A percentile compares a stretch with the other conserved stretches of the same genome.
phyloP scores from a whole-genome alignment of 2,797 vertebrate genomes.

The Acanthurus leucopareius region DNA sequence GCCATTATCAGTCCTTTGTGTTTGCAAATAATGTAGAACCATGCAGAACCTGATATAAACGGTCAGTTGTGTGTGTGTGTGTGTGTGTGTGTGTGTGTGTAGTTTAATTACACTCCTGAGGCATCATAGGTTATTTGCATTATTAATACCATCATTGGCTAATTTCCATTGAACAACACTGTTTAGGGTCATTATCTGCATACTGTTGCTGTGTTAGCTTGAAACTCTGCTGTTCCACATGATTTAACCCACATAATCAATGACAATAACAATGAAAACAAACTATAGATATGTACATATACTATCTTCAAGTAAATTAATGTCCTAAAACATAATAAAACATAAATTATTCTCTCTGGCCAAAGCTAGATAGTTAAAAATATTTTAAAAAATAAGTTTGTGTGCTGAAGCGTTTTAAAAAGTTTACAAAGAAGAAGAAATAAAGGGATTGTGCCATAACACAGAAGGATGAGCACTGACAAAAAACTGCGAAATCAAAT shows the following conservation, averaged over 20 bases:
- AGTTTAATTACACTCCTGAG: slow-evolving; percentile 41
- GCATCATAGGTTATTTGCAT: slow-evolving; percentile 43
- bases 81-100: not conserved
- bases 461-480: no score
- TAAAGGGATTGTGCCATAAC: no score
- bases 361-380: not conserved
- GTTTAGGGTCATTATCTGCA: slow-evolving; percentile 36
- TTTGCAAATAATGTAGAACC: not conserved
- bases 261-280: not conserved
- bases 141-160: slow-evolving; percentile 36
- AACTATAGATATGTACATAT: no score
- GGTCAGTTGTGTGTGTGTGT: not conserved
- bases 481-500: no score
- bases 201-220: no score
- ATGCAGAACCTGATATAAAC: not conserved
- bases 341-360: not conserved
- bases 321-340: not conserved
- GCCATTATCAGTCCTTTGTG: not conserved
- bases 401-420: not conserved
- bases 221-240: slow-evolving; percentile 32
- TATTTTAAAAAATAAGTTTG: not conserved
- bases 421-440: no score
- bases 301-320: not conserved
- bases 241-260: not conserved
- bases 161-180: slow-evolving; percentile 37